phyloP scores from a whole-genome alignment of 2,113 vertebrate species.

The Zosterops lateralis region DNA sequence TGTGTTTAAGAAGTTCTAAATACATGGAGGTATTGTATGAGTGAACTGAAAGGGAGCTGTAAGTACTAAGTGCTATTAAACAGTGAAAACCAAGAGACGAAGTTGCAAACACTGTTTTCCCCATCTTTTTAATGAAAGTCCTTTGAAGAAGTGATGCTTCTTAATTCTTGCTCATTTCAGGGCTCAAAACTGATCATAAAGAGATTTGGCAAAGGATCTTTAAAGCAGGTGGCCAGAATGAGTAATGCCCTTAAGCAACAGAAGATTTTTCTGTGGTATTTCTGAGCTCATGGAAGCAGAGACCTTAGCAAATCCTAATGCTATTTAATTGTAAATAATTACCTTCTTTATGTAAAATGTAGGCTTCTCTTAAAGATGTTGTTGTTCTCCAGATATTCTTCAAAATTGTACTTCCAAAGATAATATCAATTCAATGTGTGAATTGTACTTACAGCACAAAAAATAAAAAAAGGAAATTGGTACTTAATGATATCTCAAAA shows the following conservation, averaged over 20 bases:
- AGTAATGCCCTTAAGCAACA: not conserved
- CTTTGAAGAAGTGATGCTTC: not conserved
- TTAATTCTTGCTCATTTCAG: not conserved
- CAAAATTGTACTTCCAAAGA: not conserved
- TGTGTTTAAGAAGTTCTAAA: not conserved
- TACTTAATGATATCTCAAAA: not conserved
- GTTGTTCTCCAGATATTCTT: not conserved
- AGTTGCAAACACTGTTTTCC: not conserved
- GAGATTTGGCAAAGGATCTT: not conserved
- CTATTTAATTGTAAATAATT: not conserved
- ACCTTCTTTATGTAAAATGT: not conserved
- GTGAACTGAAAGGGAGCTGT: not conserved
- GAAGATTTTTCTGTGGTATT: not conserved
- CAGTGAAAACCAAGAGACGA: not conserved
- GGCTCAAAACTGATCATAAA: not conserved
- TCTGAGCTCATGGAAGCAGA: not conserved
- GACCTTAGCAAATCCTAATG: not conserved
- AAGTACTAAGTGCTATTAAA: not conserved
- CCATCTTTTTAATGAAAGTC: not conserved
- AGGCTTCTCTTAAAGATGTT: not conserved
- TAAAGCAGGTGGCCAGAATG: not conserved
- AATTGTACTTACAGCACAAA: not conserved
- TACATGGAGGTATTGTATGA: rapidly evolving
- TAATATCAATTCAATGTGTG: rapidly evolving
- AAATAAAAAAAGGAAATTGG: not conserved